Percentiles rank a stretch among this genome's conserved stretches.
These are phyloP conservation scores for Hemistola chrysoprasaria DNA, from an alignment of 2,888 invertebrate genomes.

Conservation along the genomic window DNA sequence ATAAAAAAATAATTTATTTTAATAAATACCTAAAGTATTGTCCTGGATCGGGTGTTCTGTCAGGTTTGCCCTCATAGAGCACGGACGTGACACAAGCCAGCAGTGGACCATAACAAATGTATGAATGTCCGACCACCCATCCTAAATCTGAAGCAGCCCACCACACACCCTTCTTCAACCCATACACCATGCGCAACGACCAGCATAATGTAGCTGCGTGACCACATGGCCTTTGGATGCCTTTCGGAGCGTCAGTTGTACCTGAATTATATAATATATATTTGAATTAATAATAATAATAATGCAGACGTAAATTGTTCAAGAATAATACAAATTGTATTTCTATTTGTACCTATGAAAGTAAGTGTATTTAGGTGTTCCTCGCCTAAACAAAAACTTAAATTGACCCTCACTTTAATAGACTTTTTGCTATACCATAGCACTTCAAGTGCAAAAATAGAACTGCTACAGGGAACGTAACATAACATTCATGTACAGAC, in stretches of 20 bases:
- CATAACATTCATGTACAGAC: too few species aligned
- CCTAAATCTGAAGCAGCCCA: conserved; percentile 96
- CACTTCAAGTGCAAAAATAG: too few species aligned
- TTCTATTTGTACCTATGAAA: too few species aligned
- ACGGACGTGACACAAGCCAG: conserved; percentile 90
- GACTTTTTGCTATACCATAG: too few species aligned
- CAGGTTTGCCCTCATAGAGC: conserved; percentile 96
- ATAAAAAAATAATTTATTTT: background rate
- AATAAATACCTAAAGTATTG: conserved; percentile 90
- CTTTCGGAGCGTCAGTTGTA: conserved; percentile 79
- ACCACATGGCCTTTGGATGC: conserved; percentile 93
- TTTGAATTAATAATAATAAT: too few species aligned
- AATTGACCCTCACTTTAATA: too few species aligned
- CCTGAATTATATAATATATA: too few species aligned
- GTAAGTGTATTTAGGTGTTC: too few species aligned
- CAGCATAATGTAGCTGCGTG: conserved; percentile 93
- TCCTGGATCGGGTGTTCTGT: conserved; percentile 95
- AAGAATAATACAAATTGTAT: too few species aligned
- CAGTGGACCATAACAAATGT: conserved; percentile 95
- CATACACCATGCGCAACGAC: conserved; percentile 92
- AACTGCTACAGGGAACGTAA: too few species aligned
- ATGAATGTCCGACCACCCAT: conserved; percentile 97
- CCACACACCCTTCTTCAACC: conserved; percentile 90
- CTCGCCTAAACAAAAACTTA: too few species aligned
- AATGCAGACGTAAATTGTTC: too few species aligned